phyloP scores from a whole-genome alignment of 2,888 invertebrate species.

The Zele albiditarsus region DNA sequence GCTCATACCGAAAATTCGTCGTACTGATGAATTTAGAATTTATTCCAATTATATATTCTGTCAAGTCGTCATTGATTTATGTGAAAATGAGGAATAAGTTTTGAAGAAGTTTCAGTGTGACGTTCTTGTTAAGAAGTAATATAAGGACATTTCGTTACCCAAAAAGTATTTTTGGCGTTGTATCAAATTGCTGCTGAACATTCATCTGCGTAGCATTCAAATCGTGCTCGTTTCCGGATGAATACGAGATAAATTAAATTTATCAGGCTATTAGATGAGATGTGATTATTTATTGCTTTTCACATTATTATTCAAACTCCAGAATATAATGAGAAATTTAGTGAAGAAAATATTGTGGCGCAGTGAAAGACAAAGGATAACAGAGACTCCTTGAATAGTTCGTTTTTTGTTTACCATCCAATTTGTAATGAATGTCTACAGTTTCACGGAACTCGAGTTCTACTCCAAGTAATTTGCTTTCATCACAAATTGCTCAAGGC shows the following conservation, averaged over 20 bases:
- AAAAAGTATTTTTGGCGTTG: slow-evolving; percentile 1
- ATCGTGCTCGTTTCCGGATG: background rate
- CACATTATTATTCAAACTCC: too few species aligned
- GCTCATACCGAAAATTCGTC: background rate
- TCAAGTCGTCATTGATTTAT: background rate
- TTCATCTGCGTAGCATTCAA: background rate
- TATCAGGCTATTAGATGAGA: too few species aligned
- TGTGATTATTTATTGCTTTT: too few species aligned
- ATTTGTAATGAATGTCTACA: background rate
- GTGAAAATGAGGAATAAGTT: background rate
- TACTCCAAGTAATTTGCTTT: background rate
- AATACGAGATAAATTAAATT: background rate
- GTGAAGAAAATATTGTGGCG: background rate
- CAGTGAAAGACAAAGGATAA: background rate
- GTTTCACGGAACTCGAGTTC: background rate
- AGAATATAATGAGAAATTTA: background rate
- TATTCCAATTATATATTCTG: background rate
- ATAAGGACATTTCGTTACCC: slow-evolving; percentile 6
- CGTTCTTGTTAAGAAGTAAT: background rate
- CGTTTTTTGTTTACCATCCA: background rate
- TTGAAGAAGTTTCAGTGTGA: background rate
- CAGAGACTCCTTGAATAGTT: background rate
- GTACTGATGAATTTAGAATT: background rate
- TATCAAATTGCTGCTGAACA: background rate
- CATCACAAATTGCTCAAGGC: slow-evolving; percentile 10